Conservation (phyloP, 2,797 vertebrate genomes). For the Centropyge bicolor region DNA sequence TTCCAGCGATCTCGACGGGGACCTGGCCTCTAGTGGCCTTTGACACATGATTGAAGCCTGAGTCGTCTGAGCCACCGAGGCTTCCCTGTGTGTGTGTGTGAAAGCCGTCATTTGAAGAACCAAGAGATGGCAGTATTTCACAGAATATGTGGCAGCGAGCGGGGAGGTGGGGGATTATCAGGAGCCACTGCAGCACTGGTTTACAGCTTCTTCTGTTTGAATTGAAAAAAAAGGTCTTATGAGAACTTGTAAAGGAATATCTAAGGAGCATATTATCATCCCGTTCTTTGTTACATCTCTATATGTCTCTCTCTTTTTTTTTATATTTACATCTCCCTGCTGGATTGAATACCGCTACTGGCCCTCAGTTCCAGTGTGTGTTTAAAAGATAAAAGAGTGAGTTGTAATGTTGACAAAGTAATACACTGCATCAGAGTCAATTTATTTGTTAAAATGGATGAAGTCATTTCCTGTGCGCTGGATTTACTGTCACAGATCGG, state of each 20-base stretch:
- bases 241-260: conserved; percentile 76
- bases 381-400: conserved; percentile 69
- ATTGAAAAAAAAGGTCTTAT: conserved; percentile 70
- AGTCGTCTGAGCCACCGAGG: conserved; percentile 34
- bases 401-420: conserved; percentile 73
- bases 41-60: conserved; percentile 51
- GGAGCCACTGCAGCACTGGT: conserved; percentile 64
- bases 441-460: conserved; percentile 61
- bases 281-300: conserved; percentile 65
- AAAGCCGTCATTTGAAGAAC: conserved; percentile 39
- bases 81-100: conserved; percentile 17
- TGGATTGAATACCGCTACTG: conserved; percentile 62
- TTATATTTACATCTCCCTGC: conserved; percentile 70
- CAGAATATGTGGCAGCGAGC: conserved; percentile 86
- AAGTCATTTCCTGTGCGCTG: conserved; percentile 43
- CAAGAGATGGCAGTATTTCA: conserved; percentile 98
- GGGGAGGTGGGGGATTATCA: conserved; percentile 58
- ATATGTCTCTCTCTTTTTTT: conserved; percentile 51
- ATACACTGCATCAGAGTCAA: conserved; percentile 47
- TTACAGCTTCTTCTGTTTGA: conserved; percentile 78
- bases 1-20: conserved; percentile 23
- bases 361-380: conserved; percentile 65
- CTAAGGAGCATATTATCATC: conserved; percentile 67
- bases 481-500: conserved; percentile 34
- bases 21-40: conserved; percentile 49